These are phyloP conservation scores for Sebastes trivittatus DNA, from an alignment of 2,797 vertebrate genomes.

Conservation along the genomic window DNA sequence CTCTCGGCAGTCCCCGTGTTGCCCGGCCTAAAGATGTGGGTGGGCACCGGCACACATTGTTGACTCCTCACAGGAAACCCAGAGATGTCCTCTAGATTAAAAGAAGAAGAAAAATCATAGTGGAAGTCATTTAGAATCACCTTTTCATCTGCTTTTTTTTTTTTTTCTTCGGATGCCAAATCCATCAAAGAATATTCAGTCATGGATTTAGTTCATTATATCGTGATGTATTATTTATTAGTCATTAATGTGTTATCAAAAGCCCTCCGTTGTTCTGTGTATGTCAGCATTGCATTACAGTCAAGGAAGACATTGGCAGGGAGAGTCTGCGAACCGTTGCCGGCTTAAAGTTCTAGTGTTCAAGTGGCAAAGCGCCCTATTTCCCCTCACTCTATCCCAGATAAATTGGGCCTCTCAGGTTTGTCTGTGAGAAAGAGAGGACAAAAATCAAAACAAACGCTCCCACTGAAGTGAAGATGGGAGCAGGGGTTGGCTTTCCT, in stretches of 20 bases:
- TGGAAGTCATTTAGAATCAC: conserved; percentile 14
- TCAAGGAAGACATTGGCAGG: conserved; percentile 69
- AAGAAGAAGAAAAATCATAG: neutral
- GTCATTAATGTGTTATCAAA: conserved; percentile 38
- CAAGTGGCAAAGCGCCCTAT: conserved; percentile 80
- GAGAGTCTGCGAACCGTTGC: conserved; percentile 69
- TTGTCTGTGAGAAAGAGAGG: conserved; percentile 81
- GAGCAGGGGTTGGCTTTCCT: conserved; percentile 78
- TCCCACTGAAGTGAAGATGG: conserved; percentile 82
- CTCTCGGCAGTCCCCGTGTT: conserved; percentile 64
- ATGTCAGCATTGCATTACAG: conserved; percentile 70
- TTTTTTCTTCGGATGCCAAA: neutral
- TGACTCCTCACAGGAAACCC: conserved; percentile 54
- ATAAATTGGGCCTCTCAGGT: conserved; percentile 81
- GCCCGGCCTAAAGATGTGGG: conserved; percentile 68
- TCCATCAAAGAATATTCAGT: neutral
- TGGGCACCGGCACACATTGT: conserved; percentile 61
- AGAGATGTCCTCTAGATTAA: conserved; percentile 20
- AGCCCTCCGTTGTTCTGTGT: conserved; percentile 42
- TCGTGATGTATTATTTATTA: conserved; percentile 14
- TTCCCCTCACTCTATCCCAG: conserved; percentile 77
- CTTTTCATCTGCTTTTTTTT: neutral
- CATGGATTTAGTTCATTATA: neutral
- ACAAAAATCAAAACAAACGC: conserved; percentile 83
- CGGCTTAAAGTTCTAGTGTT: conserved; percentile 81